Conservation (phyloP, 23 tunicate species). For the Styela clava region DNA sequence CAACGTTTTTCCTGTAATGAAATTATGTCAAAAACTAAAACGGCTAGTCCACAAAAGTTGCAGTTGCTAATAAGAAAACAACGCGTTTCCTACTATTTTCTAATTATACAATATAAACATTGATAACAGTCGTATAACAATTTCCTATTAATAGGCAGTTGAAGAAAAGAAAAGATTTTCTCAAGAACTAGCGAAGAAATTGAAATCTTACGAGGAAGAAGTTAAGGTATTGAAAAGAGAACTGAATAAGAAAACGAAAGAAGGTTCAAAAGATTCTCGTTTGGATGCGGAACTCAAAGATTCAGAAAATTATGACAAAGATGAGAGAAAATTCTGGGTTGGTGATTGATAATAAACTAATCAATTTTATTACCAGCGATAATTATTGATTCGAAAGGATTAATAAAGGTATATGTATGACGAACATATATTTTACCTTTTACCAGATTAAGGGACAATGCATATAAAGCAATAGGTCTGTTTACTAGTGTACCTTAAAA, state of each 20-base stretch:
- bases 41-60: too few species aligned
- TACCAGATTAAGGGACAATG: too few species aligned
- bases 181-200: conserved; percentile 50
- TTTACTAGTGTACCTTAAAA: neutral
- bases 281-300: neutral
- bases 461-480: neutral
- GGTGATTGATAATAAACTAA: too few species aligned
- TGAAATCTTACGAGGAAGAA: conserved; percentile 45
- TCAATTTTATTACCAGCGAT: too few species aligned
- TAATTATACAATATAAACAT: neutral
- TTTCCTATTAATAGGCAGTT: conserved; percentile 20
- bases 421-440: too few species aligned
- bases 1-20: too few species aligned
- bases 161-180: conserved; percentile 44
- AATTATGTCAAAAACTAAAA: too few species aligned
- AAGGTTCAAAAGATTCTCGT: neutral
- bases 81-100: too few species aligned
- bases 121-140: neutral
- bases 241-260: conserved; percentile 23
- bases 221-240: conserved; percentile 34
- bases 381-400: too few species aligned
- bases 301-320: neutral
- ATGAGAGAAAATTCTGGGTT: neutral
- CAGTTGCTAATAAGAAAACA: too few species aligned
- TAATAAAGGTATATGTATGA: too few species aligned